Evolutionary conservation across 2,888 invertebrate genomes (phyloP).

Genomic region (Anthrax anthrax): DNA sequence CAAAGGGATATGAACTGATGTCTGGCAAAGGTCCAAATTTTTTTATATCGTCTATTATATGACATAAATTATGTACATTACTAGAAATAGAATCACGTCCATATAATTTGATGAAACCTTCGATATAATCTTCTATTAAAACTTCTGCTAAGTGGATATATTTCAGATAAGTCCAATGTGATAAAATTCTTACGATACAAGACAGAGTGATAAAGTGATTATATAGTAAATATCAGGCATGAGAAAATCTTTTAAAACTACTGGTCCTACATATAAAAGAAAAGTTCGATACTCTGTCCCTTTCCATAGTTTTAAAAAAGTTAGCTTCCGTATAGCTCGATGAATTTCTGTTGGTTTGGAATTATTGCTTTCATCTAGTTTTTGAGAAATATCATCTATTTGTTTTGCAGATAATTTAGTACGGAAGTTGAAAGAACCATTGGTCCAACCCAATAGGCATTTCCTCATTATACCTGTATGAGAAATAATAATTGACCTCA

Average conservation of each 20-base stretch:
- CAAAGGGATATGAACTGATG: slow-evolving; percentile 1
- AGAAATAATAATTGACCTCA: not conserved
- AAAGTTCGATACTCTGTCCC: slow-evolving; percentile 14
- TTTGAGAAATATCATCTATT: too few relatives aligned
- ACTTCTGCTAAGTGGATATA: slow-evolving; percentile 9
- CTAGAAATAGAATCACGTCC: slow-evolving; percentile 14
- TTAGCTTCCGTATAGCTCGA: slow-evolving; percentile 12
- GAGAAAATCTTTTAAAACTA: slow-evolving; percentile 13
- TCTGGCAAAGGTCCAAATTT: slow-evolving; percentile 16
- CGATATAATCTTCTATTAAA: slow-evolving; percentile 13
- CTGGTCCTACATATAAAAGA: slow-evolving; percentile 13
- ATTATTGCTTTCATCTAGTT: slow-evolving; percentile 8
- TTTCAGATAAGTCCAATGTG: slow-evolving; percentile 7
- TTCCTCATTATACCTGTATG: not conserved
- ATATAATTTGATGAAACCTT: too few relatives aligned
- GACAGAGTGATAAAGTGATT: slow-evolving; percentile 7
- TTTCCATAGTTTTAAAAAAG: slow-evolving; percentile 15
- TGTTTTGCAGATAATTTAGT: too few relatives aligned
- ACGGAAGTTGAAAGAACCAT: too few relatives aligned
- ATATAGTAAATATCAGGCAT: slow-evolving; percentile 6
- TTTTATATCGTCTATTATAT: slow-evolving; percentile 22
- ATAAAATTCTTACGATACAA: slow-evolving; percentile 6
- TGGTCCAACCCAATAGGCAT: too few relatives aligned
- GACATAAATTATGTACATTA: slow-evolving; percentile 24
- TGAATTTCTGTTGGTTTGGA: slow-evolving; percentile 12